Base-by-base conservation (phyloP, 1,140 invertebrate genomes). In the Bursaphelenchus mucronatus region DNA sequence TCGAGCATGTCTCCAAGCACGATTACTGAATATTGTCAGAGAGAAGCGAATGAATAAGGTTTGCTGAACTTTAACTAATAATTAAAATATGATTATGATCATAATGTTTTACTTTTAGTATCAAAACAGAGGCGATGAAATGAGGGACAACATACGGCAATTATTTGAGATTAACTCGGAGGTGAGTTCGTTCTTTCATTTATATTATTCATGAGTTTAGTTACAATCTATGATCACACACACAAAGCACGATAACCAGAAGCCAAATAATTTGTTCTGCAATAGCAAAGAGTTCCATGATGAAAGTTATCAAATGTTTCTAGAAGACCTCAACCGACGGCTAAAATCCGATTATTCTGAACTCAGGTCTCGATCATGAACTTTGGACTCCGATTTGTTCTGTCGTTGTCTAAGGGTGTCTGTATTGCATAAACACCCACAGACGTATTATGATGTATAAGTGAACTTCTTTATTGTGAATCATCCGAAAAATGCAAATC, bases 201-300 rank as follows among this genome's bases (percentile, higher is more conserved):
- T 59, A 11, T 44, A 59, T 30, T 59, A 30, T 59, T 59, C n/a
- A 44, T 50, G 39, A 13, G 41, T 59, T 50, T 39, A 59, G 57
- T 39, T 59, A n/a, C 21, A 59, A 50, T 11, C 41, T 3, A 59
- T 59, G 57, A 44, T 43, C 11, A 11, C 41, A 50, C 57, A 59
- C 3, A 8, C 13, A 45, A 39, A 17, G 11, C 40, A 59, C 41
- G 57, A 17, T n/a, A 11, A 17, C 10, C 41, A 11, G 15, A 39
- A 30, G 40, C 57, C 57, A 39, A 43, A 15, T 13, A n/a, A 59
- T 30, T 59, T 13, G 19, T 46, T 59, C 21, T n/a, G 41, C 13
- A 59, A 59, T 39, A 39, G 11, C 3, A 45, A n/a, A 13, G 41
- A 59, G 13, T 45, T 50, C 15, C 57, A 59, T 44, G 40, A 59